Evolutionary conservation across 2,113 vertebrate species (phyloP).

Genomic region (Corynorhinus townsendii): DNA sequence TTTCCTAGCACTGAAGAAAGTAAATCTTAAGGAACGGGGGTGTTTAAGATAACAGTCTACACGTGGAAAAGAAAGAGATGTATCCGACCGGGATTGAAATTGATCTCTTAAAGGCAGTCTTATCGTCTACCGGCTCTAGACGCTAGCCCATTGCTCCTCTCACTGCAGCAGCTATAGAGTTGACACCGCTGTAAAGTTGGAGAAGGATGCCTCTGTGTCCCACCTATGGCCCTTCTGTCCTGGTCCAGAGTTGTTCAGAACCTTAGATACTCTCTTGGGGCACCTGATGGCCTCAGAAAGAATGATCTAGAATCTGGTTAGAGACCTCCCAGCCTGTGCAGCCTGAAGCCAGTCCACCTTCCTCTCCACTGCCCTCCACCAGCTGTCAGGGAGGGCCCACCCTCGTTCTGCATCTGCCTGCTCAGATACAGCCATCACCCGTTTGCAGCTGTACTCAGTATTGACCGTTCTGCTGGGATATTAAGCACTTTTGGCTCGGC

Average conservation of each 20-base stretch:
- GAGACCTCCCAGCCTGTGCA: not conserved
- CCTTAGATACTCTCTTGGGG: not conserved
- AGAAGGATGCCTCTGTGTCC: not conserved
- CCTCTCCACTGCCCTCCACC: not conserved
- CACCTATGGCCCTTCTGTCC: accelerated
- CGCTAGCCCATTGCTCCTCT: not conserved
- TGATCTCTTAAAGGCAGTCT: not conserved
- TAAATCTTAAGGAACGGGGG: not conserved
- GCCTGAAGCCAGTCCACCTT: not conserved
- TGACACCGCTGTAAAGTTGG: not conserved
- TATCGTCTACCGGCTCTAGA: no score
- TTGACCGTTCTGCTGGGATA: constrained; percentile 65
- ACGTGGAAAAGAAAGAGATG: not conserved
- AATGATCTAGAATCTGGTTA: not conserved
- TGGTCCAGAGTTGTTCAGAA: not conserved
- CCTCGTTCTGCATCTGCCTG: not conserved
- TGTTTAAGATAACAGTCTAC: not conserved
- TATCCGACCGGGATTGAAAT: not conserved
- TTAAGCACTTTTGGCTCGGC: constrained; percentile 71
- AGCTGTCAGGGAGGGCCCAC: not conserved
- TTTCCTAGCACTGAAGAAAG: not conserved
- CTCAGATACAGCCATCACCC: not conserved
- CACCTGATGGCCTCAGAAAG: not conserved
- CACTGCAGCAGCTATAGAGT: not conserved
- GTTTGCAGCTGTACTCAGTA: not conserved